These are phyloP conservation scores for Caenorhabditis panamensis DNA, from an alignment of 2,888 invertebrate genomes.

Conservation along the genomic window DNA sequence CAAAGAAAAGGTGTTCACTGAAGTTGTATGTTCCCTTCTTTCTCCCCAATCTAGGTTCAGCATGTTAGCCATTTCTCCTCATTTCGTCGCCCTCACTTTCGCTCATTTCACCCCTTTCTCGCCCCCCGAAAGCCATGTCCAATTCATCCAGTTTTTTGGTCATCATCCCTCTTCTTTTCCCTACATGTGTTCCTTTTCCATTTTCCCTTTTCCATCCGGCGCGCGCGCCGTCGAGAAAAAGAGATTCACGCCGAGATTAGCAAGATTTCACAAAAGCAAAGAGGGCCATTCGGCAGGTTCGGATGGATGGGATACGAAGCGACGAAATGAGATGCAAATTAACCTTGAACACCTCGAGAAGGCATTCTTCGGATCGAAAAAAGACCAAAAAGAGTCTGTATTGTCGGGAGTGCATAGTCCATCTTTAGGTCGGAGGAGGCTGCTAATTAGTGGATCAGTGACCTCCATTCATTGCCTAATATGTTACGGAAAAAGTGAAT, in stretches of 20 bases:
- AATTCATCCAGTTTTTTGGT: constrained; percentile 43
- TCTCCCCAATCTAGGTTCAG: not conserved
- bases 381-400: constrained; percentile 7
- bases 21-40: not conserved
- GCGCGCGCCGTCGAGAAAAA: constrained; percentile 9
- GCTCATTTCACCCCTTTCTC: constrained; percentile 6
- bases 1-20: not conserved
- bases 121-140: constrained; percentile 11
- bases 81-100: not conserved
- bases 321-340: constrained; percentile 15
- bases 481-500: not conserved
- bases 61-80: not conserved
- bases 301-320: not conserved
- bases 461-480: constrained; percentile 3
- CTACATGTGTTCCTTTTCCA: constrained; percentile 23
- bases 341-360: constrained; percentile 27
- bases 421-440: not conserved
- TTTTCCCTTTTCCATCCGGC: constrained; percentile 18
- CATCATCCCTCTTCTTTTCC: constrained; percentile 1
- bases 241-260: constrained; percentile 41
- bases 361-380: not conserved
- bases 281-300: not conserved
- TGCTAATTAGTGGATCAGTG: constrained; percentile 14
- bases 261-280: not conserved
- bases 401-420: too few relatives aligned